phyloP scores from a whole-genome alignment of 2,113 vertebrate species.

The Bos javanicus region DNA sequence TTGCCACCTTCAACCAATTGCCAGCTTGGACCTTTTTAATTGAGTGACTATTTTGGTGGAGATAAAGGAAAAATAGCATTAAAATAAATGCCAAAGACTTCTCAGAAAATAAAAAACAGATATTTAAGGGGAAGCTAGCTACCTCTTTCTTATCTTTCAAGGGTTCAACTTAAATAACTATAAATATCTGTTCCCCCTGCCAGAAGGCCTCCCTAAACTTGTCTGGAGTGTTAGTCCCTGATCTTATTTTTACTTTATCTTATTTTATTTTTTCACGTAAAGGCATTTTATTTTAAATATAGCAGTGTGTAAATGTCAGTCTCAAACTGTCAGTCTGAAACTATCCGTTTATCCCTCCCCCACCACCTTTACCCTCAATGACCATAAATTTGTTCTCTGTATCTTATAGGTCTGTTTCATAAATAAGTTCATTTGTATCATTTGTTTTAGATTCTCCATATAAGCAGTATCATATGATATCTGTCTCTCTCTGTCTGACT shows the following conservation, averaged over 20 bases:
- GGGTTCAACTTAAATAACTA: conserved; percentile 7
- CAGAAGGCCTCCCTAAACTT: not conserved
- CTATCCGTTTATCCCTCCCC: not conserved
- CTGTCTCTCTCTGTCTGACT: not conserved
- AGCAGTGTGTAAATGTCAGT: not conserved
- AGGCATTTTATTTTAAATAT: not conserved
- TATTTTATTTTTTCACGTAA: not conserved
- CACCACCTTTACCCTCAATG: not conserved
- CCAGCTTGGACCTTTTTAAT: not conserved
- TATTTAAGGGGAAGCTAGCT: not conserved
- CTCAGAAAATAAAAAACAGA: not conserved
- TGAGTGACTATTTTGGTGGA: not conserved
- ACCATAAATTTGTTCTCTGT: not conserved
- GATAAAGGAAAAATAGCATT: not conserved
- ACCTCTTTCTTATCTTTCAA: not conserved
- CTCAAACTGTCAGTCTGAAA: not conserved
- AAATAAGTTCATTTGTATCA: not conserved
- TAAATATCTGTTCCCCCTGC: not conserved
- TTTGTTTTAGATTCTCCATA: not conserved
- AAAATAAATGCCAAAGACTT: not conserved
- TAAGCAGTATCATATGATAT: not conserved
- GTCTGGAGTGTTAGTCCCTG: not conserved
- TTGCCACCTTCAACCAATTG: not conserved
- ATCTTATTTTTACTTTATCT: not conserved
- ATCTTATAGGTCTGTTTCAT: not conserved